Base-by-base conservation (phyloP, 2,113 vertebrate species). In the Erythrocercus mccallii region DNA sequence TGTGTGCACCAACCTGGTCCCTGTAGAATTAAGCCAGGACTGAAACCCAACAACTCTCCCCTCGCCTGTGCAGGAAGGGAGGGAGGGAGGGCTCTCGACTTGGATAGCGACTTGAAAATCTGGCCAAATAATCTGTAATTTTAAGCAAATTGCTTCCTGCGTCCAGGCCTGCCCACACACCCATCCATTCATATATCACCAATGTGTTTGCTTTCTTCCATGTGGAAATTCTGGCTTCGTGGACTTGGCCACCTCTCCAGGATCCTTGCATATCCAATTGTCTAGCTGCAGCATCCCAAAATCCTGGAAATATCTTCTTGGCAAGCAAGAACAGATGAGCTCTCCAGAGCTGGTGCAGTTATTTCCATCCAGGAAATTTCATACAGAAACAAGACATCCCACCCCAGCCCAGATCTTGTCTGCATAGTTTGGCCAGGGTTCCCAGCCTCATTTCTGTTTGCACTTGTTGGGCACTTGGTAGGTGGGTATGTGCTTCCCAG, bases 231-330 rank as follows among this genome's bases (percentile, higher is more conserved):
- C 82, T 94, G 94, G 82, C 86, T 86, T 86, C 86, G 47, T 60
- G 64, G 80, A 90, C 62, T 97, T 92, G 90, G 94, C 94, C 88
- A 92, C 24, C 47, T 83, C 69, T 81, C 86, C 12, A 10, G 68
- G 76, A 93, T 92, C 81, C 83, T 86, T 62, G 47, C 40, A 38
- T 54, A 95, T 90, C 80, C 91, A 96, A 58, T 31, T 72, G 86
- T 78, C 80, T 83, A 96, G 93, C 72, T 83, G 77, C 72, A 86
- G 62, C 64, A 70, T 91, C 91, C 64, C 68, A 25, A 95, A 93
- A 96, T 94, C 96, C 94, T 96, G 91, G 80, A 93, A 95, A 91
- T 84, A 95, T 56, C 91, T 92, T 90, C 77, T 83, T 96, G 92
- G 94, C 94, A 94, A 73, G 76, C 64, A 83, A 81, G 65, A 35